Evolutionary conservation across 1,140 invertebrate species (phyloP), one percentile per base, ranked within the genome.

Genomic region (Platyura marginata): DNA sequence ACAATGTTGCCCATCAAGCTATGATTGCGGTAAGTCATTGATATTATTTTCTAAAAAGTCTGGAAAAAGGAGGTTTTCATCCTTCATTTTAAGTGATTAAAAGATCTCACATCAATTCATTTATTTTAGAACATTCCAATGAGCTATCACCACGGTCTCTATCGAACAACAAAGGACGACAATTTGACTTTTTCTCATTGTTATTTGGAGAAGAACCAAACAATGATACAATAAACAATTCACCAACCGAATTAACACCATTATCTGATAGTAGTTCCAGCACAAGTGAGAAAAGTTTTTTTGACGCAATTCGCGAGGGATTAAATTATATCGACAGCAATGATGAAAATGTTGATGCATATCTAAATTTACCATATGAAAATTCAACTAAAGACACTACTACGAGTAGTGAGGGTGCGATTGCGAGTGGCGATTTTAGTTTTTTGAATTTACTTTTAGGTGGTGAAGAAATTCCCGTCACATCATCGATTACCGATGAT

Each of bases 1-100:
- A 19, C 75, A 86, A 53, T 89, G 84, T 57, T 89, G 85, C 57
- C 81, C 85, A 18, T 76, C 78, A 33, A 81, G 80, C 50, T 89
- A 88, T 52, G 76, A 82, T 48, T 87, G 83, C 51, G 74, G 75
- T 71, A 66, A 40, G 38, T 22, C 3, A n/a, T 4, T 11, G 13
- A 29, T 8, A 34, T 34, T 4, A n/a, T 11, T 11, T 34, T 34
- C 70, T 67, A n/a, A n/a, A n/a, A n/a, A n/a, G n/a, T n/a, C n/a
- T n/a, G n/a, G n/a, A n/a, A n/a, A n/a, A n/a, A n/a, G n/a, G n/a
- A n/a, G n/a, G n/a, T n/a, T n/a, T n/a, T n/a, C n/a, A n/a, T n/a
- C n/a, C n/a, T n/a, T n/a, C n/a, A n/a, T n/a, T n/a, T n/a, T n/a
- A n/a, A n/a, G n/a, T n/a, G n/a, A n/a, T n/a, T n/a, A n/a, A n/a